Conservation (phyloP, 2,888 invertebrate genomes). For the Tyria jacobaeae region DNA sequence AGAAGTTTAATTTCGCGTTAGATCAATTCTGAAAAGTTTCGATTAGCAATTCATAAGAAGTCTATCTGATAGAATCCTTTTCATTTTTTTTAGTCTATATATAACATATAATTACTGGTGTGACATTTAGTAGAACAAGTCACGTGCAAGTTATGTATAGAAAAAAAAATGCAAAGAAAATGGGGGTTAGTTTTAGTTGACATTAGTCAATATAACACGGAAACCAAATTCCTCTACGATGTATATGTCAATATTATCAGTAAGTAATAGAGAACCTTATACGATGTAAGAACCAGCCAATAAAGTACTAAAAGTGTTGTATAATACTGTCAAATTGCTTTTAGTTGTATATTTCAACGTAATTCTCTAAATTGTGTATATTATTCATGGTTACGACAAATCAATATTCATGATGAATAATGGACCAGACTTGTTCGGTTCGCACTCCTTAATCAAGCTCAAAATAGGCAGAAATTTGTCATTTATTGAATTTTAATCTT, state of each 20-base stretch:
- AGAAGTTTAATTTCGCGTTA: conserved; percentile 43
- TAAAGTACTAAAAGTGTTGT: neutral
- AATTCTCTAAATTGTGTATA: conserved; percentile 2
- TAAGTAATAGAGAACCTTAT: neutral
- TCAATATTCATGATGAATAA: conserved; percentile 18
- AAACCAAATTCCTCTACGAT: neutral
- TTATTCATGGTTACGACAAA: conserved; percentile 8
- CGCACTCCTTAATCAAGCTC: conserved; percentile 18
- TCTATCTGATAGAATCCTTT: neutral
- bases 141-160: too few species aligned
- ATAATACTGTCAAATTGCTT: neutral
- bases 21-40: conserved; percentile 22
- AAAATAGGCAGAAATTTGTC: conserved; percentile 9
- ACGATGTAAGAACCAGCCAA: neutral
- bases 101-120: neutral
- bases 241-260: neutral
- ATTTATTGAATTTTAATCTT: conserved; percentile 2
- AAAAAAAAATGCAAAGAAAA: neutral
- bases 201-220: neutral
- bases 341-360: conserved; percentile 1
- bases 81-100: neutral
- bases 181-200: neutral
- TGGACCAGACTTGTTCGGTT: neutral
- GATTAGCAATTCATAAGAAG: conserved; percentile 1
- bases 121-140: neutral